These are phyloP conservation scores for Poecilia picta DNA, from an alignment of 2,797 vertebrate genomes.

Conservation along the genomic window DNA sequence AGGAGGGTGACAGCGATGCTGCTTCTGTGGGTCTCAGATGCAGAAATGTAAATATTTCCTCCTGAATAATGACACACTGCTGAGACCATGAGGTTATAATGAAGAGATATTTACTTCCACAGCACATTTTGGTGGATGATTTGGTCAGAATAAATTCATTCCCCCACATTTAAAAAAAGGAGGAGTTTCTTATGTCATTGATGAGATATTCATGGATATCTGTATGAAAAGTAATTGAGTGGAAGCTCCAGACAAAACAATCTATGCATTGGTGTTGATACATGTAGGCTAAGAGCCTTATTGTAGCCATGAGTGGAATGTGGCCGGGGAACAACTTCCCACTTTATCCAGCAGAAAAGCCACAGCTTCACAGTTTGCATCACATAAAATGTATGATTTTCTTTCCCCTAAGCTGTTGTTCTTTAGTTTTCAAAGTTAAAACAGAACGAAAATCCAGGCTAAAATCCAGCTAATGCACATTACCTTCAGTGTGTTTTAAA, in stretches of 20 bases:
- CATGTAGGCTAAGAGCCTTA: background rate
- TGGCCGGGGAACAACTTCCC: background rate
- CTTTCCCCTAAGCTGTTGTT: background rate
- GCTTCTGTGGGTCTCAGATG: background rate
- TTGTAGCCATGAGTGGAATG: background rate
- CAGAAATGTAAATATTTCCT: background rate
- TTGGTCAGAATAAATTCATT: background rate
- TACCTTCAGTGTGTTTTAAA: background rate
- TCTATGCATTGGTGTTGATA: background rate
- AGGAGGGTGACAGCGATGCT: background rate
- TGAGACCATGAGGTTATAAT: background rate
- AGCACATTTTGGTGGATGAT: background rate
- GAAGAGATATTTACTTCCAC: background rate
- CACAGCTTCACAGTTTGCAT: background rate
- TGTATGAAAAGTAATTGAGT: background rate
- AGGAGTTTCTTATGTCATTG: background rate
- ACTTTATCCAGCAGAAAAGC: background rate
- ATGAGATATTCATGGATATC: background rate
- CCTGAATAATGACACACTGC: background rate
- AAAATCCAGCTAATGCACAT: background rate
- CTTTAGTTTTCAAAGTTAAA: constrained; percentile 1
- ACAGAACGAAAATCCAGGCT: background rate
- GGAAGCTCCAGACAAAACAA: background rate
- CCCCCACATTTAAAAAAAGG: background rate
- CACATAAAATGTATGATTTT: background rate